phyloP scores from a whole-genome alignment of 2,113 vertebrate species.

The Melanerpes aurifrons region DNA sequence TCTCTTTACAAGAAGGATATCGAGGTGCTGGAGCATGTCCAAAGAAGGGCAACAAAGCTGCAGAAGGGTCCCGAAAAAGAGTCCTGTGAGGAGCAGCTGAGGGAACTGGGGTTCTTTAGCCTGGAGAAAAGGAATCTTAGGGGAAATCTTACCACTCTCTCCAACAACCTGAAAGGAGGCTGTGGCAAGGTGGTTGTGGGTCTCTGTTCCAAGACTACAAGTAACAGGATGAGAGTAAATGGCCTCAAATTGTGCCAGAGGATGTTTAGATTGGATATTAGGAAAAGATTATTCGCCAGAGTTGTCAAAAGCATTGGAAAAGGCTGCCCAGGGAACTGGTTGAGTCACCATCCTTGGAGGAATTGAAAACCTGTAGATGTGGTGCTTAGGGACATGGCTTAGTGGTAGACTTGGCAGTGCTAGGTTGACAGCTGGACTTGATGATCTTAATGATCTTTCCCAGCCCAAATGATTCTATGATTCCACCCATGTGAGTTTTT shows the following conservation, averaged over 20 bases:
- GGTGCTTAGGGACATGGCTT: background rate
- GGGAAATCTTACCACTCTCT: background rate
- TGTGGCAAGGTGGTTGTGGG: fast-evolving
- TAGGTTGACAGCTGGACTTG: background rate
- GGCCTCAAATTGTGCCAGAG: background rate
- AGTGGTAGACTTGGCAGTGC: background rate
- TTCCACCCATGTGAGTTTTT: background rate
- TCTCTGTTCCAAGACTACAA: background rate
- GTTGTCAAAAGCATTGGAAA: background rate
- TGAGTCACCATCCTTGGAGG: background rate
- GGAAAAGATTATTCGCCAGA: background rate
- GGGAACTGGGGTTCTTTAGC: background rate
- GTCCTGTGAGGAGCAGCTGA: background rate
- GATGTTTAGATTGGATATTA: background rate
- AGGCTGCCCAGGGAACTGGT: background rate
- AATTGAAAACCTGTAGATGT: background rate
- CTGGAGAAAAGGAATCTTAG: background rate
- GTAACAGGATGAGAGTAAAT: background rate
- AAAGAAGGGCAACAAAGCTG: background rate
- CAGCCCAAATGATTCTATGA: background rate
- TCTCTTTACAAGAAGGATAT: background rate
- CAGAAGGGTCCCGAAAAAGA: background rate
- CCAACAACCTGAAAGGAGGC: background rate
- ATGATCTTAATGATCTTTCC: background rate
- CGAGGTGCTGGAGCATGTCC: background rate